A percentile compares a stretch with the other conserved stretches of the same genome.
phyloP scores from a whole-genome alignment of 2,797 vertebrate genomes.

The Oreochromis mossambicus region DNA sequence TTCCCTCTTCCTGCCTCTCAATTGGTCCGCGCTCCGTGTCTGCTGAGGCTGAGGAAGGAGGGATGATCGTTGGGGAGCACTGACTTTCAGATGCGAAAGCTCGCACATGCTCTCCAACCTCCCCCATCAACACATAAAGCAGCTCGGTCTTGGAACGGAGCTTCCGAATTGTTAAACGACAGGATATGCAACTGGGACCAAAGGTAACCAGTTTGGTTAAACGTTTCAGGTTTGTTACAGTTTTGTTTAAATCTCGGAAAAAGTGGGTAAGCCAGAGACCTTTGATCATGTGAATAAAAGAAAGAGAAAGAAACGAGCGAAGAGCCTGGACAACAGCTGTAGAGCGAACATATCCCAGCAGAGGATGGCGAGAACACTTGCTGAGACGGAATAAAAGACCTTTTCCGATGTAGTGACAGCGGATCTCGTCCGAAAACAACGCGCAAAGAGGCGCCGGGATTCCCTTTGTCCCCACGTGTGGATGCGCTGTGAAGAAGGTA shows the following conservation, averaged over 20 bases:
- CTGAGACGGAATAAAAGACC: not conserved
- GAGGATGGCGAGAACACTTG: constrained; percentile 5
- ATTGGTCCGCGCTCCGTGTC: constrained; percentile 43
- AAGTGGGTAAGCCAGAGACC: constrained; percentile 15
- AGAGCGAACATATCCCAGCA: constrained; percentile 1
- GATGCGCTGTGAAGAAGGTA: constrained; percentile 41
- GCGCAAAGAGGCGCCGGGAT: constrained; percentile 37
- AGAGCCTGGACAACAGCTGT: not conserved
- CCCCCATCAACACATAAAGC: not conserved
- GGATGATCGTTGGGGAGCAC: constrained; percentile 9
- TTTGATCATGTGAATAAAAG: constrained; percentile 3
- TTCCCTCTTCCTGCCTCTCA: constrained; percentile 1
- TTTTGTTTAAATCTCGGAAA: not conserved
- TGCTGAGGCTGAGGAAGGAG: not conserved
- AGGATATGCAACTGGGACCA: not conserved
- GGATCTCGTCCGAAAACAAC: not conserved
- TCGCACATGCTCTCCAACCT: not conserved
- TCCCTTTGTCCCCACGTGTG: constrained; percentile 73
- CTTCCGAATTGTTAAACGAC: not conserved
- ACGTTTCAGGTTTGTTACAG: not conserved
- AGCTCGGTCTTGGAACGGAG: not conserved
- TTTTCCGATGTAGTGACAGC: not conserved
- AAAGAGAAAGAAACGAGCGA: not conserved
- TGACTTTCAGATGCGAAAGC: constrained; percentile 28
- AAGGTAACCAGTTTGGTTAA: accelerated